Evolutionary conservation across 1,140 invertebrate genomes (phyloP).

Genomic region (Drosophila simulans): DNA sequence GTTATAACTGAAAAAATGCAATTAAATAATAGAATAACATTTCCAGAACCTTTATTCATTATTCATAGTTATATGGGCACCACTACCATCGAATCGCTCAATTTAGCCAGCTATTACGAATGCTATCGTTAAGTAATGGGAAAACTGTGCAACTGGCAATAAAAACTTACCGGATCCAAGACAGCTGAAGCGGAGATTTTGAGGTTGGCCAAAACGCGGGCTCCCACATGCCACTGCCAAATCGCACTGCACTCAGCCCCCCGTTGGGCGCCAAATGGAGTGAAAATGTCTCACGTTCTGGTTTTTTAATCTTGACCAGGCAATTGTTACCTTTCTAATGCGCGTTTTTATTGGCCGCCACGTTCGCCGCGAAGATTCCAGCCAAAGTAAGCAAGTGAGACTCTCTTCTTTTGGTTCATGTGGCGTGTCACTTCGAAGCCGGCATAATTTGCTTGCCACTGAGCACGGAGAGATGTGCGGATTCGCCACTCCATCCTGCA

Average conservation of each 20-base stretch:
- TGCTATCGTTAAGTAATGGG: constrained; percentile 12
- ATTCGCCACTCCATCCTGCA: constrained; percentile 4
- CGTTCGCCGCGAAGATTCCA: constrained; percentile 44
- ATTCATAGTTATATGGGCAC: not conserved
- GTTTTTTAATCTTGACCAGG: constrained; percentile 77
- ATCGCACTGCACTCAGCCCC: not conserved
- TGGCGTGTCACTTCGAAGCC: constrained; percentile 67
- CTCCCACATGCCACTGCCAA: constrained; percentile 12
- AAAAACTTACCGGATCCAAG: constrained; percentile 16
- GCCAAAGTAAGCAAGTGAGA: not conserved
- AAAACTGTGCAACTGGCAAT: constrained; percentile 6
- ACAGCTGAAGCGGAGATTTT: constrained; percentile 2
- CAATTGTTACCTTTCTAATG: constrained; percentile 81
- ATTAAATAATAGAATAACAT: too few relatives aligned
- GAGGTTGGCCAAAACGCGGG: constrained; percentile 13
- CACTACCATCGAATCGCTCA: not conserved
- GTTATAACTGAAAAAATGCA: not conserved
- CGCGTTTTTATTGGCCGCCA: constrained; percentile 75
- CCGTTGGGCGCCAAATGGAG: constrained; percentile 29
- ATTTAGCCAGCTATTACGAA: constrained; percentile 4
- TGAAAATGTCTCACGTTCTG: constrained; percentile 79
- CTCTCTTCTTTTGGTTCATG: constrained; percentile 18
- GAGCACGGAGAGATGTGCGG: constrained; percentile 50
- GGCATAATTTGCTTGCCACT: constrained; percentile 79
- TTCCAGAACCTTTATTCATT: not conserved